phyloP scores from a whole-genome alignment of 1,140 invertebrate genomes.

The Achatina immaculata region DNA sequence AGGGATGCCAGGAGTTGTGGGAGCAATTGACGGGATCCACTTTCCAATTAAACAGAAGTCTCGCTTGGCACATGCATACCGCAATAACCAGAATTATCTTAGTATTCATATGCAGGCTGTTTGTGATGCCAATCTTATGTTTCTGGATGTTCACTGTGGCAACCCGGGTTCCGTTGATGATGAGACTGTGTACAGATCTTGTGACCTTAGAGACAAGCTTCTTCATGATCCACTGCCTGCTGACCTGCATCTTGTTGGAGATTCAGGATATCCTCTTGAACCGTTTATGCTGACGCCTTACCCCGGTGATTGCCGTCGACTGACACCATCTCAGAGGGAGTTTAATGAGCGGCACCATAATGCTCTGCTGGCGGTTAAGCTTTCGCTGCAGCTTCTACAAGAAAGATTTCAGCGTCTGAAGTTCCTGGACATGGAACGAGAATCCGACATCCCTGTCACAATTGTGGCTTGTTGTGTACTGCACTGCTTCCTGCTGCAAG shows the following conservation, averaged over 20 bases:
- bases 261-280: slow-evolving; percentile 37
- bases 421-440: slow-evolving; percentile 38
- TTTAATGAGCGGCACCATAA: slow-evolving; percentile 37
- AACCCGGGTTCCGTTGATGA: slow-evolving; percentile 66
- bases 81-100: slow-evolving; percentile 70
- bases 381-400: slow-evolving; percentile 32
- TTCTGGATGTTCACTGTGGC: slow-evolving; percentile 66
- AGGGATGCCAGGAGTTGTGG: slow-evolving; percentile 64
- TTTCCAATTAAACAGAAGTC: slow-evolving; percentile 70
- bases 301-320: slow-evolving; percentile 29
- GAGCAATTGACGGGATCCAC: slow-evolving; percentile 71
- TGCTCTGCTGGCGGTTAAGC: slow-evolving; percentile 30
- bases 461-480: slow-evolving; percentile 38
- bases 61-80: slow-evolving; percentile 66
- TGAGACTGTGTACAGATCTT: slow-evolving; percentile 38
- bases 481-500: slow-evolving; percentile 37
- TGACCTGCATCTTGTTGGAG: slow-evolving; percentile 37
- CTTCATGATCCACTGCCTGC: slow-evolving; percentile 36
- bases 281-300: slow-evolving; percentile 38
- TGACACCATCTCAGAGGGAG: slow-evolving; percentile 13
- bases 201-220: slow-evolving; percentile 38
- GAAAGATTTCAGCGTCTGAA: slow-evolving; percentile 35
- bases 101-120: slow-evolving; percentile 70
- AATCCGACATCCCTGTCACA: slow-evolving; percentile 37
- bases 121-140: slow-evolving; percentile 60